Percentiles rank a stretch among this genome's conserved stretches.
phyloP scores from a whole-genome alignment of 2,888 invertebrate genomes.

The Dysmachus trigonus region DNA sequence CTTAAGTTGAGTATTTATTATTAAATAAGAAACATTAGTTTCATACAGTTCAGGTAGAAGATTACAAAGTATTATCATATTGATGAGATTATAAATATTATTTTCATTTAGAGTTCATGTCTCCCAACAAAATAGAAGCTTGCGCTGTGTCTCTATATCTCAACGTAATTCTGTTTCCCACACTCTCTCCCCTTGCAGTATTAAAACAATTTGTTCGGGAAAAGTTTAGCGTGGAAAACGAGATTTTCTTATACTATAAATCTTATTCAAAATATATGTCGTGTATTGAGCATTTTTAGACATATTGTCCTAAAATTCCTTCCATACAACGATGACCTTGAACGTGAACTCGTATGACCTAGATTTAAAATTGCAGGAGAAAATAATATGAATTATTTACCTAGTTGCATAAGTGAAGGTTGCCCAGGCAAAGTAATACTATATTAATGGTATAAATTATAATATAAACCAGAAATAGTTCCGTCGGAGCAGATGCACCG shows the following conservation, averaged over 20 bases:
- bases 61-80: neutral
- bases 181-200: neutral
- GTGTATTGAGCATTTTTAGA: neutral
- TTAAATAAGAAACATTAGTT: neutral
- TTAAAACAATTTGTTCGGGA: neutral
- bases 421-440: neutral
- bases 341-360: neutral
- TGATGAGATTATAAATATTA: neutral
- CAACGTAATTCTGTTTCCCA: neutral
- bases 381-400: neutral
- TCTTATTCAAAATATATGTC: neutral
- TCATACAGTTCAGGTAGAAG: neutral
- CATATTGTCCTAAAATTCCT: neutral
- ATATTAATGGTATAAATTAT: neutral
- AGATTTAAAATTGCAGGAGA: neutral
- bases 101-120: neutral
- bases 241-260: neutral
- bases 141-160: neutral
- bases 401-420: neutral
- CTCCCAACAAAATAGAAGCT: neutral
- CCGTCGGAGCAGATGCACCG: neutral
- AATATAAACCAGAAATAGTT: neutral
- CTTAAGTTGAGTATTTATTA: neutral
- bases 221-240: neutral
- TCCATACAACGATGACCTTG: neutral